phyloP scores from a whole-genome alignment of 1,140 invertebrate genomes.

The Drosophila subobscura region DNA sequence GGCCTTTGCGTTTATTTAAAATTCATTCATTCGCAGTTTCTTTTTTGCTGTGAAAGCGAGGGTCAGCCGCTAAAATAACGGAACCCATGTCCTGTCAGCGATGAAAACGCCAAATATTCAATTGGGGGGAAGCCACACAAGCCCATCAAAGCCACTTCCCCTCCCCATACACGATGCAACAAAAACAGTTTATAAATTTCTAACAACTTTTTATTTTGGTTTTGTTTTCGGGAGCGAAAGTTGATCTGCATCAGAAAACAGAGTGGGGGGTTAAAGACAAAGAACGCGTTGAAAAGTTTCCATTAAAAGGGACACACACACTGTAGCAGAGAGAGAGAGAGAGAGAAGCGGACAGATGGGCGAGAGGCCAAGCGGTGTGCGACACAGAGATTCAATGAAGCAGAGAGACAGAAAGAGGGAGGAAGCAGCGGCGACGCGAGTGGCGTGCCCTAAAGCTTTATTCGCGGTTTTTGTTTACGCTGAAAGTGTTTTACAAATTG shows the following conservation, averaged over 20 bases:
- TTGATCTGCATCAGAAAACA: conserved; percentile 1
- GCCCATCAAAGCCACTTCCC: background rate
- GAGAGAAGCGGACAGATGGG: conserved; percentile 4
- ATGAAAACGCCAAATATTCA: conserved; percentile 60
- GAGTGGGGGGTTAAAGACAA: background rate
- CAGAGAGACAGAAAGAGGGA: conserved; percentile 5
- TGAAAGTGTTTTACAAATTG: conserved; percentile 25
- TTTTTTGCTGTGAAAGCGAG: background rate
- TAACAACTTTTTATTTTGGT: conserved; percentile 24
- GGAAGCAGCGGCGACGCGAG: no score
- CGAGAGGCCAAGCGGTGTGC: background rate
- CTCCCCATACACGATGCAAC: background rate
- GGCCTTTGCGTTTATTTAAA: conserved; percentile 47
- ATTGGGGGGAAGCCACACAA: conserved; percentile 18
- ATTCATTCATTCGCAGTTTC: conserved; percentile 57
- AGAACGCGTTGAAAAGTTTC: conserved; percentile 30
- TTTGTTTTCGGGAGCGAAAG: conserved; percentile 13
- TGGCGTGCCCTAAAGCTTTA: conserved; percentile 21
- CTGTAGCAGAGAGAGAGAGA: no score
- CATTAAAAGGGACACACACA: conserved; percentile 10
- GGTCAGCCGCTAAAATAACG: conserved; percentile 14
- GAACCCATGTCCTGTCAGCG: conserved; percentile 44
- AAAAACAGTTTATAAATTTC: conserved; percentile 52
- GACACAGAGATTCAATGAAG: conserved; percentile 19
- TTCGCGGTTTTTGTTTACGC: conserved; percentile 18